Conservation (phyloP, 2,797 vertebrate genomes). For the Oreortyx pictus region DNA sequence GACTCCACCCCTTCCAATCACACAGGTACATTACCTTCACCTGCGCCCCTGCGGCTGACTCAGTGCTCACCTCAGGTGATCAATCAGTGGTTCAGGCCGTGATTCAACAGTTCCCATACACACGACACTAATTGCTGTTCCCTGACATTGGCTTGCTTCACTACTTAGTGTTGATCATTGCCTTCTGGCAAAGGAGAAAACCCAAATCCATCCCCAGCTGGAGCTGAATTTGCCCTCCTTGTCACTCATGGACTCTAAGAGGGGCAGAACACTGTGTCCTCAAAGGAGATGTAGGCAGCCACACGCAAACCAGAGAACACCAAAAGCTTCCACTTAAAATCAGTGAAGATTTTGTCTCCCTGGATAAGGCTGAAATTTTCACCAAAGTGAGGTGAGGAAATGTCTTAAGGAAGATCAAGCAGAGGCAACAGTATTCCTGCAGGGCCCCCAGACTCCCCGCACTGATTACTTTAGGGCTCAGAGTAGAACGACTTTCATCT, state of each 20-base stretch:
- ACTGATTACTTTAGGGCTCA: not conserved
- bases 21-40: no score
- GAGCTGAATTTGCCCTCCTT: not conserved
- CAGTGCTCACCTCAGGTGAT: no score
- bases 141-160: not conserved
- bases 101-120: no score
- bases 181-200: not conserved
- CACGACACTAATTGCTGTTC: conserved; percentile 25
- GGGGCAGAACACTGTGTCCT: not conserved
- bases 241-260: not conserved
- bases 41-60: no score
- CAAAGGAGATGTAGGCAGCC: not conserved
- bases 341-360: not conserved
- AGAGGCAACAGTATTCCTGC: not conserved
- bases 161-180: not conserved
- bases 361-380: not conserved
- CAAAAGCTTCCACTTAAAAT: fast-evolving
- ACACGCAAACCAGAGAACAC: fast-evolving
- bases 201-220: not conserved
- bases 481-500: not conserved
- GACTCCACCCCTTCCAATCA: no score
- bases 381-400: not conserved
- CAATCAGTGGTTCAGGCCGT: no score
- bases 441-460: not conserved
- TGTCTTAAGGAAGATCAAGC: not conserved